A percentile compares a stretch with the other conserved stretches of the same genome.
Conservation (phyloP, 2,113 vertebrate genomes). For the Elanus axillaris region DNA sequence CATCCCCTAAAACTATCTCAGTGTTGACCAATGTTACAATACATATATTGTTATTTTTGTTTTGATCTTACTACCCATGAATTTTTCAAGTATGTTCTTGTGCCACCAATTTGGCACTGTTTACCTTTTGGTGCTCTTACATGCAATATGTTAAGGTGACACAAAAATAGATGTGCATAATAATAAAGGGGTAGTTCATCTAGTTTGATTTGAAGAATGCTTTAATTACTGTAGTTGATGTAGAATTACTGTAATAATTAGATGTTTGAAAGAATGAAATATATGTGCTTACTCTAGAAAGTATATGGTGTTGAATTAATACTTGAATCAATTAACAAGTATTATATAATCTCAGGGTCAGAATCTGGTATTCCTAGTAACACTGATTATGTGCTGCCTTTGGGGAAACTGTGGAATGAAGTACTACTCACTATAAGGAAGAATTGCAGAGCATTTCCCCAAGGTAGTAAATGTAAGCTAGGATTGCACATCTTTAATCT, state of each 20-base stretch:
- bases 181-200: background rate
- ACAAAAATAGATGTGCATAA: background rate
- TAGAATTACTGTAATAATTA: background rate
- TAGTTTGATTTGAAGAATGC: background rate
- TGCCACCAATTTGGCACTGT: background rate
- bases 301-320: background rate
- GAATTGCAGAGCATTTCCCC: background rate
- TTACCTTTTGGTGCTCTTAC: background rate
- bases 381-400: background rate
- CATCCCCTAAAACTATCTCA: background rate
- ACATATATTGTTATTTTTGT: background rate
- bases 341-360: background rate
- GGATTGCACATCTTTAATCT: background rate
- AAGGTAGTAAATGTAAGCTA: background rate
- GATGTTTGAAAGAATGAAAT: background rate
- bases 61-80: background rate
- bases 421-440: background rate
- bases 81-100: background rate
- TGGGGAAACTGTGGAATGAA: background rate
- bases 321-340: background rate
- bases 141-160: background rate
- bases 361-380: background rate
- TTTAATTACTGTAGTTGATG: background rate
- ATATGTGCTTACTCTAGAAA: background rate
- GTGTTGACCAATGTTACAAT: background rate